These are phyloP conservation scores for Lamprotornis superbus DNA, from an alignment of 2,113 vertebrate species.

Conservation along the genomic window DNA sequence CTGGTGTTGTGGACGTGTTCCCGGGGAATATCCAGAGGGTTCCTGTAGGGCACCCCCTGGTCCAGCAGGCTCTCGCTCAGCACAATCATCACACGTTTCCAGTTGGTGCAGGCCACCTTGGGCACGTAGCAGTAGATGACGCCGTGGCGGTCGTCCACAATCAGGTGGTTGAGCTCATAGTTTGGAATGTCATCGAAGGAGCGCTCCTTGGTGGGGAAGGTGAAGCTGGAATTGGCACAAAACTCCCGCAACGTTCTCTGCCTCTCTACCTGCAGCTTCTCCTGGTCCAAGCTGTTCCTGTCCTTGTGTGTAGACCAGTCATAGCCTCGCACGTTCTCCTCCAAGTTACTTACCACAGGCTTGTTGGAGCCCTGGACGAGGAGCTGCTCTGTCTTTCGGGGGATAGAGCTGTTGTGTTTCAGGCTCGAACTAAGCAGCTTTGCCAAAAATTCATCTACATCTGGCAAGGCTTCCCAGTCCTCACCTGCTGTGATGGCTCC, in stretches of 20 bases:
- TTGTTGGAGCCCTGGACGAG: constrained; percentile 74
- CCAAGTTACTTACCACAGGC: constrained; percentile 63
- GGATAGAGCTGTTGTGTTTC: not conserved
- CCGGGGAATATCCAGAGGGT: constrained; percentile 86
- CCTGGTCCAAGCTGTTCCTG: constrained; percentile 75
- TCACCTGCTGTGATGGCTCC: not conserved
- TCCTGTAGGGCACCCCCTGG: constrained; percentile 83
- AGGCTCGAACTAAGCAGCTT: constrained; percentile 70
- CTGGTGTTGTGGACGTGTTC: constrained; percentile 90
- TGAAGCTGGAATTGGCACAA: constrained; percentile 84
- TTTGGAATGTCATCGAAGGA: constrained; percentile 97
- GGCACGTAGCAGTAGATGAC: constrained; percentile 98
- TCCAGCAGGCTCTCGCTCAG: constrained; percentile 89
- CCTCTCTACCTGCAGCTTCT: constrained; percentile 81
- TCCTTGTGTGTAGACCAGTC: constrained; percentile 85
- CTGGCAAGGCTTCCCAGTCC: constrained; percentile 69
- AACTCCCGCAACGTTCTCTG: constrained; percentile 77
- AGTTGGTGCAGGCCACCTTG: constrained; percentile 97
- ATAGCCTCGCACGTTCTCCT: constrained; percentile 85
- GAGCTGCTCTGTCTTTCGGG: constrained; percentile 41
- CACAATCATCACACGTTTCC: constrained; percentile 98
- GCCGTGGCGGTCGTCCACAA: constrained; percentile 94
- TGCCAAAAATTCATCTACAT: constrained; percentile 87
- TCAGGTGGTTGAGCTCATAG: constrained; percentile 94
- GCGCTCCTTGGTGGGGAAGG: constrained; percentile 89